Percentiles rank a stretch among this genome's conserved stretches.
phyloP scores from a whole-genome alignment of 2,797 vertebrate species.

The Nyctalus aviator region DNA sequence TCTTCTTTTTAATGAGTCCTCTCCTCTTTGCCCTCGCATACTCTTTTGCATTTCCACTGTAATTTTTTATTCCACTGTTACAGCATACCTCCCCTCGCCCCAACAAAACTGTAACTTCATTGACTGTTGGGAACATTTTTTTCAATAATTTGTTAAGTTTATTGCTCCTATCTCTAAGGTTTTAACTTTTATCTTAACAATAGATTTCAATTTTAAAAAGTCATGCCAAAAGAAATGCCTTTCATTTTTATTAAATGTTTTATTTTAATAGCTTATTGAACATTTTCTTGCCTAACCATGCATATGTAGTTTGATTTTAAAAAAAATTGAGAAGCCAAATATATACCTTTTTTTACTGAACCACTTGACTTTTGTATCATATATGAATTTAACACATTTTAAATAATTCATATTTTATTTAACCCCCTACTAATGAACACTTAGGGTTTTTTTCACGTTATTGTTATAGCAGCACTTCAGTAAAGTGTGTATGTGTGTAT shows the following conservation, averaged over 20 bases:
- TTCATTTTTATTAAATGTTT: neutral
- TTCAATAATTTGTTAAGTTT: neutral
- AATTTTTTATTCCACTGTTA: neutral
- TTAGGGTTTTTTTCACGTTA: neutral
- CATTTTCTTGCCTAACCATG: neutral
- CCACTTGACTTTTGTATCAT: neutral
- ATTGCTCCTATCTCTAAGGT: neutral
- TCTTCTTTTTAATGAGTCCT: neutral
- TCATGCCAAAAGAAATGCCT: neutral
- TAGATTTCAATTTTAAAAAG: neutral
- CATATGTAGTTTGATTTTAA: neutral
- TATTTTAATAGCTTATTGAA: neutral
- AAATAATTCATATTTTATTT: neutral
- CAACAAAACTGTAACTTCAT: neutral
- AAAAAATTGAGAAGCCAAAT: neutral
- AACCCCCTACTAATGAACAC: neutral
- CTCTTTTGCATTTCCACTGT: neutral
- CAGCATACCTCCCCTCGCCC: neutral
- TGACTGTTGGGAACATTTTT: neutral
- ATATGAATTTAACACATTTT: conserved; percentile 1
- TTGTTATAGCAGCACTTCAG: neutral
- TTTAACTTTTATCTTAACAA: conserved; percentile 23
- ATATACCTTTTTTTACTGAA: neutral
- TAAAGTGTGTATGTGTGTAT: neutral
- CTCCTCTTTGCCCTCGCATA: neutral